Evolutionary conservation across 1,140 invertebrate species (phyloP).

Genomic region (Vanessa tameamea): DNA sequence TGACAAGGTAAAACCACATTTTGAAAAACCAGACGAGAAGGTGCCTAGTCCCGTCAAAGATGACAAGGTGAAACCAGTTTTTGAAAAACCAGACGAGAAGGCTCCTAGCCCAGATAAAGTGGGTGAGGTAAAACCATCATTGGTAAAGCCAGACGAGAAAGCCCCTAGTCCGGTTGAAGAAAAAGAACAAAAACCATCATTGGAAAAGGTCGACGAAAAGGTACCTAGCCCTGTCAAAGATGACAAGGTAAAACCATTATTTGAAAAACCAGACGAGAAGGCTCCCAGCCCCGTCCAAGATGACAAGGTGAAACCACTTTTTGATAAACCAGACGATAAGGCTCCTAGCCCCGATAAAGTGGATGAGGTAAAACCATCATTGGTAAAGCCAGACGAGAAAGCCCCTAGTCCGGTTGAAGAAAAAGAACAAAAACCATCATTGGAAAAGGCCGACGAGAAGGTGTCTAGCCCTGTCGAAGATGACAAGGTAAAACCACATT

Average conservation of each 20-base stretch:
- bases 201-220: constrained; percentile 11
- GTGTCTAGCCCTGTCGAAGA: too few species aligned
- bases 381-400: constrained; percentile 16
- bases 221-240: constrained; percentile 22
- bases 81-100: not conserved
- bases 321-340: not conserved
- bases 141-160: constrained; percentile 2
- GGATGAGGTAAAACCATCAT: not conserved
- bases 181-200: too few species aligned
- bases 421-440: too few species aligned
- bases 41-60: constrained; percentile 12
- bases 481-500: not conserved
- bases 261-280: constrained; percentile 16
- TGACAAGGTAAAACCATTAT: constrained; percentile 12
- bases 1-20: not conserved
- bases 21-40: constrained; percentile 17
- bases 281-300: not conserved
- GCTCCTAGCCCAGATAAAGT: too few species aligned
- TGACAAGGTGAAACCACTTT: too few species aligned
- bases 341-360: constrained; percentile 16
- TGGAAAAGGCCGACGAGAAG: not conserved
- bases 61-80: too few species aligned
- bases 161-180: too few species aligned
- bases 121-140: not conserved
- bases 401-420: not conserved